Evolutionary conservation across 2,113 vertebrate genomes (phyloP), one percentile per base, ranked within the genome.

Genomic region (Struthio camelus): DNA sequence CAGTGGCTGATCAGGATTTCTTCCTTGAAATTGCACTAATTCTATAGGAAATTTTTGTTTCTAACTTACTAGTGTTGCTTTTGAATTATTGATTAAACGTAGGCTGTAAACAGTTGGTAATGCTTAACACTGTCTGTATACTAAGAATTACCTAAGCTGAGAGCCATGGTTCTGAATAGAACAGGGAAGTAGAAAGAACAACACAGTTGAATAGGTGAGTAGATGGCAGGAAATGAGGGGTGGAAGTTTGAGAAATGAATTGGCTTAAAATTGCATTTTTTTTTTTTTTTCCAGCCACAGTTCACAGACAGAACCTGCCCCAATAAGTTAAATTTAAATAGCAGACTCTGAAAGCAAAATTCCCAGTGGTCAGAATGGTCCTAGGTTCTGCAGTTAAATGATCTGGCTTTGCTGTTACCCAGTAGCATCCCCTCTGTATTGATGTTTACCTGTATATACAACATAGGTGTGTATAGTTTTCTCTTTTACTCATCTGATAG

Each of bases 21-120:
- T 53, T 2, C 50, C 75, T 70, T 36, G 36, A 67, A 85, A 59
- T 76, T 61, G 40, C 51, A 4, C 61, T 76, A 6, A 79, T 71
- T 85, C 64, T 50, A 67, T 70, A 75, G 81, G 46, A 3, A 4
- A 18, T 54, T 92, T 46, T 83, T 36, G 58, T 87, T 91, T 85
- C 8, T 28, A 12, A 87, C 69, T 65, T 67, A 6, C n/a, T 61
- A 82, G 92, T 95, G 95, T 70, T 73, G 5, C 13, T 93, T 84
- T 50, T 34, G 70, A 44, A 28, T 50, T 46, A 28, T 67, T 95
- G 91, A 6, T 80, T 80, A 38, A 80, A 83, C 14, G 75, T 82
- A 77, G 91, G 89, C 70, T 85, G 85, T 11, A 75, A 87, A 27
- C 79, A 83, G 93, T 82, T 95, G 89, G 81, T 75, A 73, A 23